Conservation (phyloP, 2,113 vertebrate genomes). For the Monopterus albus region DNA sequence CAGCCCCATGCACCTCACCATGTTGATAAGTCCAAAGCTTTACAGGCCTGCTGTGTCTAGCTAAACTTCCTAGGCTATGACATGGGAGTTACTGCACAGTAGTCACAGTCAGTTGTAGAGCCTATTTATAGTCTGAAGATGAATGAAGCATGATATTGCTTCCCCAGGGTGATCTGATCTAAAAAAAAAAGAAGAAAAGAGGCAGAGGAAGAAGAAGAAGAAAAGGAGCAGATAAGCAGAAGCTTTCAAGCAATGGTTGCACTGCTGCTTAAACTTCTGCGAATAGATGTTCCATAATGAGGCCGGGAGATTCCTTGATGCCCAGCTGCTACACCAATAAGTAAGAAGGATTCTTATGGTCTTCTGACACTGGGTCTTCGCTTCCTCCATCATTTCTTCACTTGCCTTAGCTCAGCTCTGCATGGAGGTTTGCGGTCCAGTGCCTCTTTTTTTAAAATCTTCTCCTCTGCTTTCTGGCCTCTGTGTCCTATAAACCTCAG, state of each 20-base stretch:
- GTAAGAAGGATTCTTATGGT: slow-evolving; percentile 71
- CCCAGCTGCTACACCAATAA: slow-evolving; percentile 72
- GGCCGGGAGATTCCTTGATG: slow-evolving; percentile 73
- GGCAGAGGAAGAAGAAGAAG: too few relatives aligned
- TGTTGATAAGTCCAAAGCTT: background rate
- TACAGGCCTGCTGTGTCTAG: background rate
- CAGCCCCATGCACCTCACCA: background rate
- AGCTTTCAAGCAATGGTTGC: slow-evolving; percentile 67
- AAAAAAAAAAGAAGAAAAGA: slow-evolving; percentile 63
- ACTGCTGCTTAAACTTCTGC: slow-evolving; percentile 52
- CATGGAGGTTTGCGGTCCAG: background rate
- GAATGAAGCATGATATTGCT: slow-evolving; percentile 73
- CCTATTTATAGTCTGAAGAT: slow-evolving; percentile 11
- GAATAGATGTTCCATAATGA: slow-evolving; percentile 73
- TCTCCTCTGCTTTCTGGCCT: slow-evolving; percentile 12
- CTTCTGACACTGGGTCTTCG: slow-evolving; percentile 57
- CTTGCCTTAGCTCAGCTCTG: slow-evolving; percentile 16
- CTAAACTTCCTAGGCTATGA: background rate
- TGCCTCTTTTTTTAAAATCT: slow-evolving; percentile 14
- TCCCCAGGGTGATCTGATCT: slow-evolving; percentile 67
- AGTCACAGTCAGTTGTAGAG: background rate
- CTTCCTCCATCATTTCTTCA: slow-evolving; percentile 52
- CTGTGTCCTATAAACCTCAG: slow-evolving; percentile 43
- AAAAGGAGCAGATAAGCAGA: slow-evolving; percentile 70
- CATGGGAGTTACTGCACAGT: background rate